Base-by-base conservation (phyloP, 2,888 invertebrate genomes). In the Phania funesta region DNA sequence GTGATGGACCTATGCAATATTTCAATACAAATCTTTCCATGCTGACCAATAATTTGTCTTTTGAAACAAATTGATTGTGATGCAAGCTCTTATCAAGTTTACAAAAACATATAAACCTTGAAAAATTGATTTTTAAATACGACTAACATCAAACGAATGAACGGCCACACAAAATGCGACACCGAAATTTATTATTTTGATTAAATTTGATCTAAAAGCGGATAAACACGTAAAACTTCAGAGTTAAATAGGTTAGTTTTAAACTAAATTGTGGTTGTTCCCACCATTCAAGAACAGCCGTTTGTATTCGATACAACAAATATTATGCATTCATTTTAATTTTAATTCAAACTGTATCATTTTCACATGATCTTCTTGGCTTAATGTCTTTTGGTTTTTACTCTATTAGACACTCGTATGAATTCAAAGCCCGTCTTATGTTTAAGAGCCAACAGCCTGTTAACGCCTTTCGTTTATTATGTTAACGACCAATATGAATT, bases 361-460 rank as follows among this genome's bases (percentile, higher is more conserved):
- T 73, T 73, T 79, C 60, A 60, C 52, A 58, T 67, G 60, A 68
- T 80, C 67, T 62, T 67, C 5, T 54, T 35, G 13, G 26, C 29
- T 38, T 50, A 29, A 41, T 38, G 48, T n/a, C 38, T 68, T 67
- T 60, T 52, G 22, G 50, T 67, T 60, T 64, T 46, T 26, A 22
- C 11, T 65, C 32, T 58, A 38, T 32, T 1, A 44, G 29, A 1
- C 22, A 11, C 16, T 67, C 26, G 7, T 29, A 44, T 74, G 50
- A 78, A 78, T 44, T 65, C 50, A 64, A 71, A 71, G 32, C 44
- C 41, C 41, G 11, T 71, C 70, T 64, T 78, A 54, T 48, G 29
- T 38, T 71, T 54, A 56, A 73, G 71, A 58, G 64, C 71, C 71
- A 64, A 38, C 22, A 54, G 78, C 71, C 65, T 58, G 65, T 73